Percentiles rank a stretch among this genome's conserved stretches.
phyloP scores from a whole-genome alignment of 2,888 invertebrate genomes.

The Eupeodes latifasciatus region DNA sequence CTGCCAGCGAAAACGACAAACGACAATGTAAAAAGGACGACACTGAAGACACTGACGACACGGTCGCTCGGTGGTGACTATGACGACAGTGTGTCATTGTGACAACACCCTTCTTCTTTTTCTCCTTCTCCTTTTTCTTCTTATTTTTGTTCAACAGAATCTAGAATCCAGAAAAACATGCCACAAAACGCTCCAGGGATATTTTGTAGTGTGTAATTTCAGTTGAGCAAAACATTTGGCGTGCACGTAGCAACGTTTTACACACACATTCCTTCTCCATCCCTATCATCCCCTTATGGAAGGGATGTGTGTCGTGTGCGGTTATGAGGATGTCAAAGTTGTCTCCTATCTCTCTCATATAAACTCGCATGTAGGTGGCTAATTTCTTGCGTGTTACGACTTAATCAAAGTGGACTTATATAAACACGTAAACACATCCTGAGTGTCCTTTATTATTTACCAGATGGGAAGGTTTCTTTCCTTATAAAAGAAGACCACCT shows the following conservation, averaged over 20 bases:
- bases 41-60: not conserved
- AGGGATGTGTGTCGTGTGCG: conserved; percentile 3
- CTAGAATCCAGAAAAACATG: not conserved
- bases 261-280: conserved; percentile 20
- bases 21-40: conserved; percentile 37
- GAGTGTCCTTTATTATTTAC: conserved; percentile 68
- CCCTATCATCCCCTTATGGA: not conserved
- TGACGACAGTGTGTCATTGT: conserved; percentile 46
- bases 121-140: too few species aligned
- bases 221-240: conserved; percentile 54
- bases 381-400: conserved; percentile 70
- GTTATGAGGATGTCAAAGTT: conserved; percentile 33
- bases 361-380: conserved; percentile 45
- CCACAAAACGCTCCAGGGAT: conserved; percentile 30
- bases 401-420: conserved; percentile 71
- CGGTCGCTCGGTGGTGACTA: not conserved
- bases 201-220: conserved; percentile 57
- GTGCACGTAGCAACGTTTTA: conserved; percentile 44
- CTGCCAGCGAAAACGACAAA: conserved; percentile 11
- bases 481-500: conserved; percentile 47
- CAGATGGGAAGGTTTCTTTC: conserved; percentile 35
- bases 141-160: not conserved
- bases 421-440: conserved; percentile 68
- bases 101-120: conserved; percentile 31
- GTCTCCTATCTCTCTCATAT: conserved; percentile 25